phyloP scores from a whole-genome alignment of 2,888 invertebrate species.

The Thymelicus sylvestris region DNA sequence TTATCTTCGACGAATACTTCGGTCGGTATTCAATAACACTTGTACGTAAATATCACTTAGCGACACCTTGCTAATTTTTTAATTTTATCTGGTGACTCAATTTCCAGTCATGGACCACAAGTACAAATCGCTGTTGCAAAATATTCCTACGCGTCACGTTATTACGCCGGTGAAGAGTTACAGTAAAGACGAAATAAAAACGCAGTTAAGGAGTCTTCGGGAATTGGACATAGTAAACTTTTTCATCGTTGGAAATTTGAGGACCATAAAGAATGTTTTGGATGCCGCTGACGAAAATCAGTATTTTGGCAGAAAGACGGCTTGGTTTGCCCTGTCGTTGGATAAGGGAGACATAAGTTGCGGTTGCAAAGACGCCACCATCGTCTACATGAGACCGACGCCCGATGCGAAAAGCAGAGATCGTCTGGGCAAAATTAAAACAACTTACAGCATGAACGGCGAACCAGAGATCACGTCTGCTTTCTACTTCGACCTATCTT shows the following conservation, averaged over 20 bases:
- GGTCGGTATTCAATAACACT: constrained; percentile 78
- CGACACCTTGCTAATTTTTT: constrained; percentile 23
- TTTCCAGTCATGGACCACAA: constrained; percentile 95
- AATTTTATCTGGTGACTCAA: constrained; percentile 40
- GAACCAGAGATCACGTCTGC: constrained; percentile 91
- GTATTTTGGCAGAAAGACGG: constrained; percentile 93
- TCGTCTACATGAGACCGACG: constrained; percentile 90
- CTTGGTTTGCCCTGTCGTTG: constrained; percentile 94
- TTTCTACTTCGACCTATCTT: constrained; percentile 94
- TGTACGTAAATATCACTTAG: constrained; percentile 35
- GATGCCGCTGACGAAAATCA: constrained; percentile 89
- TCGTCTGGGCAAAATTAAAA: constrained; percentile 88
- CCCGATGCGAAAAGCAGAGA: constrained; percentile 88
- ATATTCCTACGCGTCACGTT: constrained; percentile 95
- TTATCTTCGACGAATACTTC: constrained; percentile 95
- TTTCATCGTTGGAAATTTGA: constrained; percentile 91
- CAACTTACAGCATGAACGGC: constrained; percentile 88
- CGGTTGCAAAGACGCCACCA: constrained; percentile 90
- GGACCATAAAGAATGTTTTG: constrained; percentile 88
- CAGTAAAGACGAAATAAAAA: constrained; percentile 86
- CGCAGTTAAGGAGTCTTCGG: constrained; percentile 89
- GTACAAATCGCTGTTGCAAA: constrained; percentile 94
- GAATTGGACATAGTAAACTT: constrained; percentile 95
- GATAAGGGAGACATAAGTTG: constrained; percentile 90
- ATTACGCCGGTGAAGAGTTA: constrained; percentile 88